Evolutionary conservation across 1,140 invertebrate species (phyloP).

Genomic region (Aricia agestis): DNA sequence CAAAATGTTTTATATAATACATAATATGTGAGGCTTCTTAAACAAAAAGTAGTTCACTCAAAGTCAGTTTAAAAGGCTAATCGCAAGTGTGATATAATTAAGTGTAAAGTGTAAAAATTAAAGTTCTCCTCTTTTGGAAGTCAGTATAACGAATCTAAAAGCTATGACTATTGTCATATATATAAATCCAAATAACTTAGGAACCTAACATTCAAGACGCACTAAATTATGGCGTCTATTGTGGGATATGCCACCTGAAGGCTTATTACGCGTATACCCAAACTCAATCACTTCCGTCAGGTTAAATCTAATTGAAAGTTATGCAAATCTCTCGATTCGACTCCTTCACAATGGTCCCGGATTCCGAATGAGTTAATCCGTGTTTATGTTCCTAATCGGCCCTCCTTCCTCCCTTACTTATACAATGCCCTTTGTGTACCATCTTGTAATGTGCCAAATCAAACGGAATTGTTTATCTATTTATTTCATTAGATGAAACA

Average conservation of each 20-base stretch:
- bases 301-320: constrained; percentile 74
- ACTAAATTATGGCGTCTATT: neutral
- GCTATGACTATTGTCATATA: neutral
- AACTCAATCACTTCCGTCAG: constrained; percentile 66
- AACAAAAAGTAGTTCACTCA: too few relatives aligned
- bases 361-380: constrained; percentile 75
- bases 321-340: constrained; percentile 74
- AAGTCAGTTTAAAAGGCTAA: too few relatives aligned
- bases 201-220: neutral
- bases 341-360: constrained; percentile 71
- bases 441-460: constrained; percentile 8
- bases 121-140: too few relatives aligned
- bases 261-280: constrained; percentile 12
- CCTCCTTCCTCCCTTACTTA: constrained; percentile 66
- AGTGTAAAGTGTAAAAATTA: too few relatives aligned
- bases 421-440: constrained; percentile 65
- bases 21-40: too few relatives aligned
- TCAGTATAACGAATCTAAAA: too few relatives aligned
- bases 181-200: neutral
- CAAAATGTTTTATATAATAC: too few relatives aligned
- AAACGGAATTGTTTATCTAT: neutral
- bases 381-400: constrained; percentile 74
- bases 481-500: neutral
- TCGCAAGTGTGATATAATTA: too few relatives aligned
- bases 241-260: neutral